Conservation (phyloP, 1,140 invertebrate genomes). For the Drosophila burlai region DNA sequence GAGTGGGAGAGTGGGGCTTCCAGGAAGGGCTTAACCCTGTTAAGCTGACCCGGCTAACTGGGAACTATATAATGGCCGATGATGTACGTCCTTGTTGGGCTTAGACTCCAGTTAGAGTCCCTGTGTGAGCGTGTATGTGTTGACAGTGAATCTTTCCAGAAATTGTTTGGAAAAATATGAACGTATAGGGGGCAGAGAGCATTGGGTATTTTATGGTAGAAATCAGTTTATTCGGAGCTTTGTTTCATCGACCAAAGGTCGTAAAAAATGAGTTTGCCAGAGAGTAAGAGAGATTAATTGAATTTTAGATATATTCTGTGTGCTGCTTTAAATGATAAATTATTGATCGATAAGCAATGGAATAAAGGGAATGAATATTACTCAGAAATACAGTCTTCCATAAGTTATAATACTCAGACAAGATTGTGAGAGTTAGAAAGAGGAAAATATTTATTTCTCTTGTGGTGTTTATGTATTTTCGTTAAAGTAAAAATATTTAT, state of each 20-base stretch:
- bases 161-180: constrained; percentile 61
- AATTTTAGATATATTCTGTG: constrained; percentile 12
- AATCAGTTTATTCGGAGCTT: constrained; percentile 34
- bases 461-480: neutral
- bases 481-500: neutral
- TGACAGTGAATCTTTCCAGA: constrained; percentile 53
- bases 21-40: constrained; percentile 18
- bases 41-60: constrained; percentile 41
- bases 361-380: constrained; percentile 5
- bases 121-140: constrained; percentile 32
- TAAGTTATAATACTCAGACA: neutral
- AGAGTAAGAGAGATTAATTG: constrained; percentile 27
- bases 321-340: constrained; percentile 24
- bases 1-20: neutral
- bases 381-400: neutral
- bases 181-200: constrained; percentile 12
- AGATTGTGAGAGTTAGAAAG: neutral
- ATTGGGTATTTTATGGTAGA: constrained; percentile 19
- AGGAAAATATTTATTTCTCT: neutral
- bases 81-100: constrained; percentile 52
- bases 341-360: constrained; percentile 12
- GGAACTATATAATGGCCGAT: constrained; percentile 52
- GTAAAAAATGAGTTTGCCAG: constrained; percentile 27
- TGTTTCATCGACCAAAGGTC: constrained; percentile 26
- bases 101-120: constrained; percentile 20